phyloP scores from a whole-genome alignment of 2,888 invertebrate genomes.

The Caprella mutica region DNA sequence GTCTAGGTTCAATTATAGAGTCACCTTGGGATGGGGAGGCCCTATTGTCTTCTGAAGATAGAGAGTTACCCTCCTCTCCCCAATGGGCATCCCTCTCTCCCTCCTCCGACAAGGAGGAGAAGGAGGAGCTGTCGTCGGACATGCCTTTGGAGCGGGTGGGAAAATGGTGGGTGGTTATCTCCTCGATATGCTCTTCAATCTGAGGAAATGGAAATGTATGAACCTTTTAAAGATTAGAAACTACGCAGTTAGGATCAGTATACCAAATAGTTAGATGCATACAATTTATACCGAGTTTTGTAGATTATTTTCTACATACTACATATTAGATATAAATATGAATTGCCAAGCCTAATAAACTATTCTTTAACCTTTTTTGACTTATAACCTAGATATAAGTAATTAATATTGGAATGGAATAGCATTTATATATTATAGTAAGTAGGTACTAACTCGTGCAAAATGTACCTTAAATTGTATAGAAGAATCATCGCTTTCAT shows the following conservation, averaged over 20 bases:
- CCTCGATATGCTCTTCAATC: constrained; percentile 33
- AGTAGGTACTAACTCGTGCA: too few species aligned
- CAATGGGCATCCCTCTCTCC: constrained; percentile 15
- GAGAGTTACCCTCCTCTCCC: too few species aligned
- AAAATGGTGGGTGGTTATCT: constrained; percentile 28
- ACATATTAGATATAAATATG: not conserved
- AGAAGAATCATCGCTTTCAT: too few species aligned
- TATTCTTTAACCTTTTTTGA: too few species aligned
- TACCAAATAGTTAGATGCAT: not conserved
- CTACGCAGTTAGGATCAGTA: not conserved
- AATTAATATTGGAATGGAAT: too few species aligned
- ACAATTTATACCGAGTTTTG: not conserved
- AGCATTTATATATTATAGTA: too few species aligned
- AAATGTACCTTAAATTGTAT: too few species aligned
- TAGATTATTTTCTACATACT: not conserved
- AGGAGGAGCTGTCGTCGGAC: constrained; percentile 17
- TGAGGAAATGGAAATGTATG: constrained; percentile 2
- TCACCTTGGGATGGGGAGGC: too few species aligned
- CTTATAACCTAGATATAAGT: too few species aligned
- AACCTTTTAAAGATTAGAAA: not conserved
- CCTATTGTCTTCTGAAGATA: too few species aligned
- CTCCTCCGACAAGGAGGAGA: constrained; percentile 1
- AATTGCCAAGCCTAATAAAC: not conserved
- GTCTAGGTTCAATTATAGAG: too few species aligned
- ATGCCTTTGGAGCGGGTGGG: not conserved